Conservation (phyloP, 2,797 vertebrate genomes). For the Galagoides demidoff region DNA sequence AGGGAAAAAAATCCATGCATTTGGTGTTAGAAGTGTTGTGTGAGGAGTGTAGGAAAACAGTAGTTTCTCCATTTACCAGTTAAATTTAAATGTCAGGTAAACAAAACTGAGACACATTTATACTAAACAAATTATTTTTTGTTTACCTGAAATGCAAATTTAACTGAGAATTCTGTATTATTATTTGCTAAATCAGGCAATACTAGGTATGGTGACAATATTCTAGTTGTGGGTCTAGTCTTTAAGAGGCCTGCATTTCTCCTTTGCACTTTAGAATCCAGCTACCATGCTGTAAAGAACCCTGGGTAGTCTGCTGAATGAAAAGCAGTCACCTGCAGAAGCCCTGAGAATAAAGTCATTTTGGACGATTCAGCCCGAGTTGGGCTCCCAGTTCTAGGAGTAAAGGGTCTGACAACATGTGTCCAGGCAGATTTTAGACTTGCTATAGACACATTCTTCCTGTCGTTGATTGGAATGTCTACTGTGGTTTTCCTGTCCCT, state of each 20-base stretch:
- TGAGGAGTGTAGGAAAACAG: neutral
- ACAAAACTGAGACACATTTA: neutral
- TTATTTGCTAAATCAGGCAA: neutral
- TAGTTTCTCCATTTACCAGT: neutral
- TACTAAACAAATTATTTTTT: neutral
- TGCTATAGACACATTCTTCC: neutral
- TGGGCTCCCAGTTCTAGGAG: neutral
- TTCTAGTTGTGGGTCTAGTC: neutral
- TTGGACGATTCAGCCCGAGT: neutral
- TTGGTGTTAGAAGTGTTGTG: neutral
- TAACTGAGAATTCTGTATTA: neutral
- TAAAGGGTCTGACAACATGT: neutral
- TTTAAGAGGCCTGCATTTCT: neutral
- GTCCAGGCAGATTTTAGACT: neutral
- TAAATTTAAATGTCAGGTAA: conserved; percentile 27
- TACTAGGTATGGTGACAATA: neutral
- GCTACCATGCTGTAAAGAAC: neutral
- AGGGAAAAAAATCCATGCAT: neutral
- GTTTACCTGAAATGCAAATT: neutral
- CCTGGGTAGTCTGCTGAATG: neutral
- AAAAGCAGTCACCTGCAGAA: neutral
- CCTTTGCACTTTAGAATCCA: neutral
- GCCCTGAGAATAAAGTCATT: neutral
- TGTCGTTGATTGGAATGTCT: neutral
- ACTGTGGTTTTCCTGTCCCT: neutral